phyloP scores from a whole-genome alignment of 2,113 vertebrate genomes.

The Etheostoma cragini region DNA sequence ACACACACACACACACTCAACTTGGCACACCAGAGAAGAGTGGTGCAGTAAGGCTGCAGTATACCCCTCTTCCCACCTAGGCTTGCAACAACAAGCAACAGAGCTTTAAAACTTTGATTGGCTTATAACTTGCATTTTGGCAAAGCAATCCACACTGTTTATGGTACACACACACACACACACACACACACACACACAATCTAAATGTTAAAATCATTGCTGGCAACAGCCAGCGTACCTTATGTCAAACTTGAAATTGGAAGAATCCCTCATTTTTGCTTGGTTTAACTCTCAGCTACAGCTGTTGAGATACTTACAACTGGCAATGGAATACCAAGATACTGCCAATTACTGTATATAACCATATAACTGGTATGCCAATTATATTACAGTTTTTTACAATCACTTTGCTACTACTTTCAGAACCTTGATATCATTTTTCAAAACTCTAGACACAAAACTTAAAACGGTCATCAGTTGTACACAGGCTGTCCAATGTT shows the following conservation, averaged over 20 bases:
- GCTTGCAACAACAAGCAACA: constrained; percentile 62
- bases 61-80: constrained; percentile 25
- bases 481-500: too few species aligned
- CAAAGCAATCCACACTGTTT: neutral
- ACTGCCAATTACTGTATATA: neutral
- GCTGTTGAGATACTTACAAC: neutral
- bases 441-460: too few species aligned
- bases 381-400: neutral
- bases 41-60: constrained; percentile 77
- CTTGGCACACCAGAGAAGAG: constrained; percentile 57
- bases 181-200: constrained; percentile 21
- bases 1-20: constrained; percentile 4
- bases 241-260: constrained; percentile 37
- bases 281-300: constrained; percentile 3
- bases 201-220: constrained; percentile 39
- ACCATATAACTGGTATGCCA: neutral
- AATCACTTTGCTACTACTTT: too few species aligned
- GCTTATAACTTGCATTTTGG: constrained; percentile 27
- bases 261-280: constrained; percentile 60
- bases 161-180: constrained; percentile 16
- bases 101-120: constrained; percentile 68
- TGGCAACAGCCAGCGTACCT: constrained; percentile 18
- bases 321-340: neutral
- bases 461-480: too few species aligned
- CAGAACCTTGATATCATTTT: too few species aligned